Evolutionary conservation across 2,113 vertebrate species (phyloP), one percentile per base, ranked within the genome.

Genomic region (Artemisiospiza belli): DNA sequence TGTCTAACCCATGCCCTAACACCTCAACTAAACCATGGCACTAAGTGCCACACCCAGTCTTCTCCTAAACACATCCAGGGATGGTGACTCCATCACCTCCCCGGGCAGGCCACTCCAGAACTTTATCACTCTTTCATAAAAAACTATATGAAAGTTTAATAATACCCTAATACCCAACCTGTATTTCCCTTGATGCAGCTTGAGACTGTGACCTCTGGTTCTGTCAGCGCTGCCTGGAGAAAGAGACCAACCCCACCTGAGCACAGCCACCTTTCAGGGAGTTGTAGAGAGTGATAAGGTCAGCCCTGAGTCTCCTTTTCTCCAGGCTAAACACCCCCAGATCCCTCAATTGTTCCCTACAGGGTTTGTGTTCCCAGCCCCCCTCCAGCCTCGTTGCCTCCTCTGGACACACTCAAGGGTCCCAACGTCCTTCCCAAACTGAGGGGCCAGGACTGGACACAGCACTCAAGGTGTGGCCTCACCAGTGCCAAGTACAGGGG

Each of bases 381-480:
- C 43, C 18, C 39, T 11, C 19, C 27, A 43, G 62, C 39, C 41
- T 66, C 4, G 5, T 12, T n/a, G 22, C 31, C 43, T 46, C 63
- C 30, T 33, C 43, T 66, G 63, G 63, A 21, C 1, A 2, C 8
- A 2, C 31, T 33, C 12, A 12, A 43, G 31, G 1, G 0, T n/a
- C 64, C 18, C 43, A 46, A 19, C 1, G 5, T n/a, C 64, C 64
- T 25, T 47, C 22, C 43, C 9, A 25, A 67, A n/a, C 31, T 46
- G 43, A 46, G 43, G 16, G 31, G 3, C 63, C 43, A 46, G 43
- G 6, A 13, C 30, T 44, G 22, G 52, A 30, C 52, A 30, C 52
- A 54, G 52, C 52, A 54, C 28, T 54, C 28, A 5, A 54, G 11
- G 28, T 31, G 28, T 20, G 30, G 6, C 30, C 30, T 55, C 30